Evolutionary conservation across 2,888 invertebrate species (phyloP).

Genomic region (Empis stercorea): DNA sequence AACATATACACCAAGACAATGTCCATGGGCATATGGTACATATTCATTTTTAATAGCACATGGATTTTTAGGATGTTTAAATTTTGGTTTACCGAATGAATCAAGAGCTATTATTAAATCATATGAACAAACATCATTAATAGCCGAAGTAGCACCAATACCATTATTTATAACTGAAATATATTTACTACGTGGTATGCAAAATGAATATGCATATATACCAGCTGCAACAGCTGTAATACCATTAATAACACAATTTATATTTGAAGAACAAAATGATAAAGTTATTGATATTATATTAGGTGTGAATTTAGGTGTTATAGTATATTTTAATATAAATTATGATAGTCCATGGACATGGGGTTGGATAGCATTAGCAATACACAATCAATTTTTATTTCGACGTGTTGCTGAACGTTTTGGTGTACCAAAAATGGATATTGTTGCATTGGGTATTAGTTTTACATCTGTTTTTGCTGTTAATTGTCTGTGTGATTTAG

Average conservation of each 20-base stretch:
- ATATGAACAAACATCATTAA: slow-evolving; percentile 9
- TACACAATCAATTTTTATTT: slow-evolving; percentile 14
- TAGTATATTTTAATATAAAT: slow-evolving; percentile 11
- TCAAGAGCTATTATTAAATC: slow-evolving; percentile 1
- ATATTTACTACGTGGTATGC: slow-evolving; percentile 8
- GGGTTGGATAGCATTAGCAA: slow-evolving; percentile 12
- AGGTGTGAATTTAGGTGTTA: slow-evolving; percentile 12
- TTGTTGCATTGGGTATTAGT: slow-evolving; percentile 15
- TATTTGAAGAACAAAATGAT: slow-evolving; percentile 6
- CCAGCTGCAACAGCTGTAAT: slow-evolving; percentile 10
- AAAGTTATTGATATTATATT: slow-evolving; percentile 9
- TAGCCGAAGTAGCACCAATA: slow-evolving; percentile 14
- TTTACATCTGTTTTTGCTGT: slow-evolving; percentile 15
- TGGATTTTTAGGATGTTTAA: too few relatives aligned
- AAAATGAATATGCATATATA: slow-evolving; percentile 6
- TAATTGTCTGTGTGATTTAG: slow-evolving; percentile 3
- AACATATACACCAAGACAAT: background rate
- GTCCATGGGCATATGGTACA: slow-evolving; percentile 7
- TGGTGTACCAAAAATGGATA: slow-evolving; percentile 13
- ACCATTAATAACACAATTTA: slow-evolving; percentile 10
- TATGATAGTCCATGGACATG: slow-evolving; percentile 15
- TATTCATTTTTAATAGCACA: slow-evolving; percentile 1
- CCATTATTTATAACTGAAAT: slow-evolving; percentile 14
- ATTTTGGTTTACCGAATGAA: slow-evolving; percentile 5
- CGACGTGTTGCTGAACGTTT: slow-evolving; percentile 7